Evolutionary conservation across 2,888 invertebrate species (phyloP).

Genomic region (Agrochola lota): DNA sequence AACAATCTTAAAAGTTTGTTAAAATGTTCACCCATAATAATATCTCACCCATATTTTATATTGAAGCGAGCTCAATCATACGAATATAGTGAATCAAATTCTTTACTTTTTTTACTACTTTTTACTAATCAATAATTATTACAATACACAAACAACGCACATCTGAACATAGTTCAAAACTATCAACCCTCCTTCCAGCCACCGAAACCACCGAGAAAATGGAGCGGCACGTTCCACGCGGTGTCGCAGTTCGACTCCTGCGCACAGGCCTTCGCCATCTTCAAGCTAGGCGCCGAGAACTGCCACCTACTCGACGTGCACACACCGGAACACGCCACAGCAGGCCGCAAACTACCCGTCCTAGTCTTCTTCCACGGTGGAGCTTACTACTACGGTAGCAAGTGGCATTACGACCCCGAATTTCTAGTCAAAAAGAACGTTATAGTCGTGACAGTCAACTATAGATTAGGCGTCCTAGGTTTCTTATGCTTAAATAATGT

Average conservation of each 20-base stretch:
- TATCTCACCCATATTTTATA: neutral
- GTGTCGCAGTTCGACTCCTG: constrained; percentile 76
- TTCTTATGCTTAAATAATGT: constrained; percentile 83
- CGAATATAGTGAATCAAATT: neutral
- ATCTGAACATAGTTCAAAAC: neutral
- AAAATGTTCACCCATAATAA: too few species aligned
- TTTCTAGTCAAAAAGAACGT: constrained; percentile 83
- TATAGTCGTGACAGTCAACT: constrained; percentile 82
- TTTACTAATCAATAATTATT: neutral
- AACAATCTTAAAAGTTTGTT: neutral
- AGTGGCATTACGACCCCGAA: constrained; percentile 84
- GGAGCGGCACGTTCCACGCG: constrained; percentile 80
- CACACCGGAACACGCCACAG: constrained; percentile 71
- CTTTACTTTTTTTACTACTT: too few species aligned
- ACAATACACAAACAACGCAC: too few species aligned
- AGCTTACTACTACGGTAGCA: constrained; percentile 85
- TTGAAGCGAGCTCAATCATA: too few species aligned
- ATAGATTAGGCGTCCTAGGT: constrained; percentile 83
- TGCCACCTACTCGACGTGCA: constrained; percentile 84
- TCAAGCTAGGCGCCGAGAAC: constrained; percentile 80
- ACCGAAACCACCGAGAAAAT: constrained; percentile 76
- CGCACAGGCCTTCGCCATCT: constrained; percentile 76
- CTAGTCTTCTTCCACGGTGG: constrained; percentile 86
- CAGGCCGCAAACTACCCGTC: constrained; percentile 76
- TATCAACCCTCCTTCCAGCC: constrained; percentile 72